A percentile compares a stretch with the other conserved stretches of the same genome.
Conservation (phyloP, 2,888 invertebrate genomes). For the Eretmocerus hayati region DNA sequence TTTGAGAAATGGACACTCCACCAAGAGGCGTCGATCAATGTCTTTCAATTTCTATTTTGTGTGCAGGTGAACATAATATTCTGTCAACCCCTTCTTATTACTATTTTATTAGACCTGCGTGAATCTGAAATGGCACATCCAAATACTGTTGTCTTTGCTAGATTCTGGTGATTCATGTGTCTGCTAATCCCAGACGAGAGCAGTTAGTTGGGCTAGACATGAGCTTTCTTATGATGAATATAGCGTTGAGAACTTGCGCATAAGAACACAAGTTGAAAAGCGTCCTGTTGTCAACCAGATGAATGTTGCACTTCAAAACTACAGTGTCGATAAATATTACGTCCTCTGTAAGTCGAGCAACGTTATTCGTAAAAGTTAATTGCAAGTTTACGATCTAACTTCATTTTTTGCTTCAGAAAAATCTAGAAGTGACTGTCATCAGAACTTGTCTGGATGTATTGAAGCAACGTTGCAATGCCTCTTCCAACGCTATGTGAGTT, state of each 20-base stretch:
- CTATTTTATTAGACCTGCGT: not conserved
- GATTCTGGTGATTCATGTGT: constrained; percentile 86
- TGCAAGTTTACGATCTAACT: too few relatives aligned
- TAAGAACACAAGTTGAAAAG: constrained; percentile 34
- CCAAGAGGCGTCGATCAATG: constrained; percentile 71
- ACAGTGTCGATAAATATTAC: too few relatives aligned
- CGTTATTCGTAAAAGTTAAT: too few relatives aligned
- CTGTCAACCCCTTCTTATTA: too few relatives aligned
- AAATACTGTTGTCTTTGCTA: constrained; percentile 23
- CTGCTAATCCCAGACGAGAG: constrained; percentile 73
- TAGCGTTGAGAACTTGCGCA: constrained; percentile 33
- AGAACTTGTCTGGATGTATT: too few relatives aligned
- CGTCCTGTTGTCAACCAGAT: constrained; percentile 78
- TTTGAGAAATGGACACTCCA: constrained; percentile 71
- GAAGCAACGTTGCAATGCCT: too few relatives aligned
- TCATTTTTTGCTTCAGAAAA: too few relatives aligned
- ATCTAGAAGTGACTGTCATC: too few relatives aligned
- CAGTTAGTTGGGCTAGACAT: constrained; percentile 80
- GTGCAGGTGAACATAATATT: constrained; percentile 46
- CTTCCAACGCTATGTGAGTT: too few relatives aligned
- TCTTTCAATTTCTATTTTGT: constrained; percentile 56
- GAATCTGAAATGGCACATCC: not conserved
- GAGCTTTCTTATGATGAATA: constrained; percentile 65
- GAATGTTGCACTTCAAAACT: constrained; percentile 68
- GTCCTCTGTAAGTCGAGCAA: too few relatives aligned